These are phyloP conservation scores for Nicator chloris DNA, from an alignment of 2,113 vertebrate genomes.

Conservation along the genomic window DNA sequence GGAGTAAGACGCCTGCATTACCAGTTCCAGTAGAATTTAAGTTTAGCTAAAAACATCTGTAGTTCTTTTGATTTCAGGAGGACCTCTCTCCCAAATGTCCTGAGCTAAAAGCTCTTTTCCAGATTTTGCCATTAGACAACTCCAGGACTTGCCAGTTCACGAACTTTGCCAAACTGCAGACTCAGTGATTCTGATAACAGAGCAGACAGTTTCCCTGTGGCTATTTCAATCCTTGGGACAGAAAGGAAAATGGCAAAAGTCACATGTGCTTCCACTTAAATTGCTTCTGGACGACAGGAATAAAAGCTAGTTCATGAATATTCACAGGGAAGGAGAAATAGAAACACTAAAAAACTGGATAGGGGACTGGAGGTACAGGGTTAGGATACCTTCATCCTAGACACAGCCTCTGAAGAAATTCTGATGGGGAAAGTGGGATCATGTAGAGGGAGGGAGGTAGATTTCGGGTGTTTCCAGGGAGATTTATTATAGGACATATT, in stretches of 20 bases:
- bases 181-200: not conserved
- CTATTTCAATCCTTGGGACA: constrained; percentile 1
- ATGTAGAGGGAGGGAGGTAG: not conserved
- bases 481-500: not conserved
- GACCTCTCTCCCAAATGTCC: not conserved
- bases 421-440: not conserved
- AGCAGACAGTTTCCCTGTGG: not conserved
- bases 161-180: not conserved
- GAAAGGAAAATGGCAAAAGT: constrained; percentile 16
- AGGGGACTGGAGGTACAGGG: not conserved
- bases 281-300: constrained; percentile 15
- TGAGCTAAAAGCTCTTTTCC: not conserved
- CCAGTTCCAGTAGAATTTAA: not conserved
- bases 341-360: not conserved
- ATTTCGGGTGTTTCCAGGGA: not conserved
- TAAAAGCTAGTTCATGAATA: not conserved
- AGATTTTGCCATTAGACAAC: not conserved
- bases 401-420: not conserved
- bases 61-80: not conserved
- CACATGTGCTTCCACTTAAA: constrained; percentile 4
- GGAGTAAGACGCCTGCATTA: not conserved
- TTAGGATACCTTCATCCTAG: not conserved
- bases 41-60: not conserved
- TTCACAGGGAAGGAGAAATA: not conserved
- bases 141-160: not conserved